Evolutionary conservation across 2,888 invertebrate species (phyloP).

Genomic region (Drosophila longiperda): DNA sequence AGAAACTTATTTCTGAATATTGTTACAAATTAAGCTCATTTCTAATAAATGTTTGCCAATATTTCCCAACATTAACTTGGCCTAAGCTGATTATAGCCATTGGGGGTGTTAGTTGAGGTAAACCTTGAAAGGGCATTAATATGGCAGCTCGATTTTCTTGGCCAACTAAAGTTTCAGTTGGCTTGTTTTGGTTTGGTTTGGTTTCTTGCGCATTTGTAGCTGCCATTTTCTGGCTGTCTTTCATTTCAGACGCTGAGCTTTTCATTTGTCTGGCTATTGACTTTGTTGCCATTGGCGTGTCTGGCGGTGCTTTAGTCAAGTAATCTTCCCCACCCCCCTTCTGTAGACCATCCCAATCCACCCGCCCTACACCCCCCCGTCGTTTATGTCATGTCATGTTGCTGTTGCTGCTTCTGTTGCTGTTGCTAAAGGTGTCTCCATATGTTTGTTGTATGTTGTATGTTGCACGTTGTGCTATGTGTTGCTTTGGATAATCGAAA

Average conservation of each 20-base stretch:
- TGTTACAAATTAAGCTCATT: neutral
- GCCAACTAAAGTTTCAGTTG: neutral
- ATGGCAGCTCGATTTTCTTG: neutral
- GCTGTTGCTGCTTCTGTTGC: conserved; percentile 15
- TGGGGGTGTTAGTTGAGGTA: neutral
- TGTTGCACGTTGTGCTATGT: conserved; percentile 2
- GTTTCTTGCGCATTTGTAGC: conserved; percentile 31
- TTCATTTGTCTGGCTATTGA: conserved; percentile 77
- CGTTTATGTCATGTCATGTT: conserved; percentile 45
- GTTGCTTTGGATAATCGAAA: conserved; percentile 42
- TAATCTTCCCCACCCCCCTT: neutral
- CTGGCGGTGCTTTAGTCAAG: conserved; percentile 67
- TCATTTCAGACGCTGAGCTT: conserved; percentile 53
- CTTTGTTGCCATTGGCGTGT: conserved; percentile 76
- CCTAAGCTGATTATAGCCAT: neutral
- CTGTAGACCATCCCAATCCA: neutral
- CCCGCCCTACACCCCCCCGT: neutral
- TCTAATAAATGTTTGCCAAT: neutral
- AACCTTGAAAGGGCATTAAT: conserved; percentile 29
- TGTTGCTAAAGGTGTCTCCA: conserved; percentile 47
- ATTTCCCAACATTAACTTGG: neutral
- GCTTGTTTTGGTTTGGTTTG: conserved; percentile 3
- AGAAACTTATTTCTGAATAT: neutral
- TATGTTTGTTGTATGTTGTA: conserved; percentile 9
- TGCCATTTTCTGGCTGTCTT: conserved; percentile 53